Evolutionary conservation across 2,113 vertebrate species (phyloP), one percentile per base, ranked within the genome.

Genomic region (Telmatochromis sp.): DNA sequence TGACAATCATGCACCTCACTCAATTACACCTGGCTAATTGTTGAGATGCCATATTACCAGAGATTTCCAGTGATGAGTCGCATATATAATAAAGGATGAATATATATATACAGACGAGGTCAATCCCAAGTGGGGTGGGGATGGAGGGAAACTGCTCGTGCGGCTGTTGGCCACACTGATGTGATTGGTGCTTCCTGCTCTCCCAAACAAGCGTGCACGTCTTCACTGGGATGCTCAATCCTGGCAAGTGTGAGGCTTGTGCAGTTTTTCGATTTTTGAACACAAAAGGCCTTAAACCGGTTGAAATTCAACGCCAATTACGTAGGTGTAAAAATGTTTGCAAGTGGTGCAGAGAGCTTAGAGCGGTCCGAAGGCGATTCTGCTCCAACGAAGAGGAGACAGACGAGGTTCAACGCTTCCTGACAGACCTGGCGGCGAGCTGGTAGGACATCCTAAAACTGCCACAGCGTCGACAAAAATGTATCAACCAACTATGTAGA

Each of bases 21-120:
- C 93, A 94, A 94, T 95, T 95, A 94, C 92, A 94, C 91, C 93
- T 91, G 90, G 89, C 91, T 95, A 96, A 96, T 96, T 95, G 93
- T 94, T 82, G 70, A 89, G 88, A 92, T 92, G 93, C 68, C 47
- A 88, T 87, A 86, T 90, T 85, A 89, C 73, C 85, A 87, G 6
- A 51, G 86, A 84, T 82, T 80, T 57, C 86, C 65, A 80, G 9
- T 65, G 79, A 85, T 80, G 58, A 86, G 86, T 81, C 15, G 9
- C 58, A 42, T 57, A 40, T 60, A 10, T 33, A 6, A 11, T 19
- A 4, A 63, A 19, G 9, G 15, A 33, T 9, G 26, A 65, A 85
- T 73, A 85, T 68, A 40, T 60, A 4, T 31, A 31, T 6, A 33
- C 2, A 60, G 1, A 58, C 3, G 14, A 60, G 57, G 57, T 31